Evolutionary conservation across 2,888 invertebrate species (phyloP).

Genomic region (Steinernema hermaphroditum): DNA sequence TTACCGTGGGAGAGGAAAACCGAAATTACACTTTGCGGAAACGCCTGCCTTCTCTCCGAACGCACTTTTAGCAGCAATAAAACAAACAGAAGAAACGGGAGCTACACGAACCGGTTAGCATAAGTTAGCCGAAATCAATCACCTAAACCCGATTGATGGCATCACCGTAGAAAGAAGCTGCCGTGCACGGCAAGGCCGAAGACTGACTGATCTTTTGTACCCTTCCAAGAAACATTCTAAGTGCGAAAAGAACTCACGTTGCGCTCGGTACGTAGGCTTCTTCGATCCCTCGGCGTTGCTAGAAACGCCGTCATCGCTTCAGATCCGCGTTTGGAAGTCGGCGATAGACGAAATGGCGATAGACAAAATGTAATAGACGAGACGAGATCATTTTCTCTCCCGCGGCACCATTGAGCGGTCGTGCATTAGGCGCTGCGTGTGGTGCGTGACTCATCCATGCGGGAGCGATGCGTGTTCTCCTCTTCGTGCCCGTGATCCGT

Average conservation of each 20-base stretch:
- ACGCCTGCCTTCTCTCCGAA: not conserved
- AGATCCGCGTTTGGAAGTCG: no score
- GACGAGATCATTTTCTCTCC: no score
- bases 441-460: no score
- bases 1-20: conserved; percentile 17
- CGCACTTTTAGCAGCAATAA: conserved; percentile 22
- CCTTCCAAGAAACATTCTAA: not conserved
- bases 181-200: not conserved
- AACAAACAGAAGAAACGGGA: conserved; percentile 23
- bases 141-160: conserved; percentile 22
- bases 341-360: no score
- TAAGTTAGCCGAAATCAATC: conserved; percentile 30
- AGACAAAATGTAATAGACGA: no score
- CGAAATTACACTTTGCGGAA: conserved; percentile 30
- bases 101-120: conserved; percentile 29
- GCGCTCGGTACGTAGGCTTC: not conserved
- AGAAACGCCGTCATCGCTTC: no score
- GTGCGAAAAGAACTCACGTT: conserved; percentile 4
- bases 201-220: conserved; percentile 13
- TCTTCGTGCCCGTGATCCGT: no score
- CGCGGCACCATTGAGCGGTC: no score
- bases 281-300: not conserved
- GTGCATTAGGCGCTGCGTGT: no score
- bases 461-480: no score
- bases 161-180: conserved; percentile 8